Evolutionary conservation across 2,888 invertebrate species (phyloP).

Genomic region (Calliopum simillimum): DNA sequence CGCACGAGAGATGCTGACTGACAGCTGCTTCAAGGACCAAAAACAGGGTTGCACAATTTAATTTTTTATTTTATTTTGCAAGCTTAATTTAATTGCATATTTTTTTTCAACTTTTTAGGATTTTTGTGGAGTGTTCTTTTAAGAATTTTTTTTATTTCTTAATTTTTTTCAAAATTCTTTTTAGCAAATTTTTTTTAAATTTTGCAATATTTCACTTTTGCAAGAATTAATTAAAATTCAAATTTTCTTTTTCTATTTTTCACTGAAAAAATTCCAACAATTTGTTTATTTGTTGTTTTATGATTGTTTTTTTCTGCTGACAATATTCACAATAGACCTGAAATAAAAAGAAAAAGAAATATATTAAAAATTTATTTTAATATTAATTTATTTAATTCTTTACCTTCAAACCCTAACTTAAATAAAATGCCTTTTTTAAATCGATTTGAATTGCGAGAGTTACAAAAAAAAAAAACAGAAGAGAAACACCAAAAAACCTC

Average conservation of each 20-base stretch:
- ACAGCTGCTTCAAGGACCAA: no score
- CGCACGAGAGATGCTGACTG: no score
- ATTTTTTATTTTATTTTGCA: no score
- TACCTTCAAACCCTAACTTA: neutral
- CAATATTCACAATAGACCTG: neutral
- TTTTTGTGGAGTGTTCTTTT: neutral
- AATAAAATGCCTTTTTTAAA: constrained; percentile 18
- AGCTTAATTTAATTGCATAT: neutral
- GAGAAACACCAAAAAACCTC: neutral
- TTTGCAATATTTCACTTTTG: neutral
- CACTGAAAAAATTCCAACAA: neutral
- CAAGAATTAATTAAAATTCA: neutral
- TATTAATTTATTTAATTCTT: neutral
- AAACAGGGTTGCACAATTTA: no score
- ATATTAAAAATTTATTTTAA: neutral
- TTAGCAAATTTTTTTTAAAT: neutral
- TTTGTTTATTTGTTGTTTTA: neutral
- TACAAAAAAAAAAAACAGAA: neutral
- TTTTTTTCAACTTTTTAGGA: neutral
- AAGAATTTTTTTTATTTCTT: neutral
- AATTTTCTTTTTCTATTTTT: neutral
- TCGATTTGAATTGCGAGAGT: constrained; percentile 19
- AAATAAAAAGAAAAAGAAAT: neutral
- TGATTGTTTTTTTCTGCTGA: neutral
- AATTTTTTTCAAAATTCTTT: neutral